Conservation (phyloP, 2,113 vertebrate species). For the Reinhardtius hippoglossoides region DNA sequence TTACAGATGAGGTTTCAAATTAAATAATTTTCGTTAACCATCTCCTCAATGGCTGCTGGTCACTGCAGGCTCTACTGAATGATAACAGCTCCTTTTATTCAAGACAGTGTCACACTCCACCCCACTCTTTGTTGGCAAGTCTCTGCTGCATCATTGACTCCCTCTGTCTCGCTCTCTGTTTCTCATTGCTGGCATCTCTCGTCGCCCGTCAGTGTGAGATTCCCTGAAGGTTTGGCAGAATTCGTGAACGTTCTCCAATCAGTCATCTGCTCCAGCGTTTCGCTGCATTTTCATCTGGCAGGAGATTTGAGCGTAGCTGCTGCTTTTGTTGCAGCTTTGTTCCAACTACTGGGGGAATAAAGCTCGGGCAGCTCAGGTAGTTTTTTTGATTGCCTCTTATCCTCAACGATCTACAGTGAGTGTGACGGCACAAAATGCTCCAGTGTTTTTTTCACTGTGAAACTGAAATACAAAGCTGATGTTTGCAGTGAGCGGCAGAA, state of each 20-base stretch:
- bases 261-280: constrained; percentile 56
- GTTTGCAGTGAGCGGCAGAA: background rate
- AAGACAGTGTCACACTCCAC: constrained; percentile 3
- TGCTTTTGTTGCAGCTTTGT: constrained; percentile 43
- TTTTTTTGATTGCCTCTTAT: constrained; percentile 31
- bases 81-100: background rate
- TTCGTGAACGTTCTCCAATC: constrained; percentile 46
- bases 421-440: constrained; percentile 24
- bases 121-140: background rate
- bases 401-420: constrained; percentile 31
- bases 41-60: too few species aligned
- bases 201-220: constrained; percentile 31
- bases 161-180: background rate
- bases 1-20: too few species aligned
- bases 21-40: too few species aligned
- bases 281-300: constrained; percentile 50
- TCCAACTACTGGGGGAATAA: constrained; percentile 42
- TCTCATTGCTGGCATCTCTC: constrained; percentile 29
- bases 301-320: constrained; percentile 39
- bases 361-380: background rate
- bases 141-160: background rate
- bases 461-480: background rate
- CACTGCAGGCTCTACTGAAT: background rate
- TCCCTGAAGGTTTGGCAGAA: constrained; percentile 55
- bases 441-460: background rate